phyloP scores from a whole-genome alignment of 2,113 vertebrate species.

The Sander vitreus region DNA sequence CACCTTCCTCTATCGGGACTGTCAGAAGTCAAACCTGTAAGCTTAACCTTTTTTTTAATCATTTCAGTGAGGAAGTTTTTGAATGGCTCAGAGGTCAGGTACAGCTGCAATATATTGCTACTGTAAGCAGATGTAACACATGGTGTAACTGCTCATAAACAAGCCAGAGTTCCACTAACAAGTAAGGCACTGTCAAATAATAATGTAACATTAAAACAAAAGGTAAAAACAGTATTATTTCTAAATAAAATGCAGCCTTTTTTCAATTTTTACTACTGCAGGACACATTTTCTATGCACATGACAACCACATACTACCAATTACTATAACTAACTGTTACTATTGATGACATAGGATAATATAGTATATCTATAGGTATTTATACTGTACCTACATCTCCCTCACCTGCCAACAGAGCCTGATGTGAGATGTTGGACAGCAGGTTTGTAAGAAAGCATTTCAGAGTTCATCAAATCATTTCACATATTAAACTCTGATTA shows the following conservation, averaged over 20 bases:
- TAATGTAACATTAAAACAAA: neutral
- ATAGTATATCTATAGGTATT: too few species aligned
- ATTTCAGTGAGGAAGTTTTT: neutral
- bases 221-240: neutral
- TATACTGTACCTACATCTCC: neutral
- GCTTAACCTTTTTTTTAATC: neutral
- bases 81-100: neutral
- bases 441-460: slow-evolving; percentile 21
- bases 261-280: neutral
- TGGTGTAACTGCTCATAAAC: neutral
- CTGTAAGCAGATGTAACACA: neutral
- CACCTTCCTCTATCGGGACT: slow-evolving; percentile 11
- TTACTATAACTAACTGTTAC: too few species aligned
- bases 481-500: neutral
- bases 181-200: neutral
- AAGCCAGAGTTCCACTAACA: neutral
- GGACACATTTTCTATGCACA: neutral
- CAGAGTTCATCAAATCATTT: neutral
- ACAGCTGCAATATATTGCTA: neutral
- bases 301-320: neutral
- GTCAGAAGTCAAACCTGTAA: slow-evolving; percentile 2
- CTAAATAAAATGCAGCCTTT: neutral
- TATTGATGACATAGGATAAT: neutral
- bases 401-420: neutral
- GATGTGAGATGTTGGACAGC: neutral